A percentile compares a stretch with the other conserved stretches of the same genome.
phyloP scores from a whole-genome alignment of 2,888 invertebrate genomes.

The Portevinia maculata region DNA sequence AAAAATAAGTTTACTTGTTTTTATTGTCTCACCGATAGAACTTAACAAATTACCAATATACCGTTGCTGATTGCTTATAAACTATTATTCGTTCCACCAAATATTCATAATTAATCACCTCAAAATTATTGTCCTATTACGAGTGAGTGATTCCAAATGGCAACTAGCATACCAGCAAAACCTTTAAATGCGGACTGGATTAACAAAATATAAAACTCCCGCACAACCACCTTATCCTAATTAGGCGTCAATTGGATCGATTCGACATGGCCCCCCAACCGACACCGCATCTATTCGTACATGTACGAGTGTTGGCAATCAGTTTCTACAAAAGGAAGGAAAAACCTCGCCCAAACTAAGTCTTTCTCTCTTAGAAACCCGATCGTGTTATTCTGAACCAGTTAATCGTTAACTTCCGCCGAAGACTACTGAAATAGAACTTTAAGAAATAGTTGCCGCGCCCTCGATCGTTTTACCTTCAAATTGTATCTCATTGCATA shows the following conservation, averaged over 20 bases:
- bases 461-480: slow-evolving; percentile 15
- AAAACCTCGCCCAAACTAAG: slow-evolving; percentile 47
- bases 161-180: neutral
- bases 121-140: slow-evolving; percentile 41
- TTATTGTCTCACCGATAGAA: neutral
- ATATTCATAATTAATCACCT: slow-evolving; percentile 39
- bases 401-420: slow-evolving; percentile 68
- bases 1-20: slow-evolving; percentile 2
- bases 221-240: slow-evolving; percentile 25
- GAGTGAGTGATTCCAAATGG: slow-evolving; percentile 36
- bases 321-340: slow-evolving; percentile 13
- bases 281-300: slow-evolving; percentile 40
- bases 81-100: slow-evolving; percentile 6
- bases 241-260: slow-evolving; percentile 51
- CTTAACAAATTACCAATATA: slow-evolving; percentile 17
- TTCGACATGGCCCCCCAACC: slow-evolving; percentile 27
- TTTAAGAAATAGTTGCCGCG: too few species aligned
- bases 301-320: too few species aligned
- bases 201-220: slow-evolving; percentile 33
- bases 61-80: slow-evolving; percentile 1
- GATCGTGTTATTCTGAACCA: slow-evolving; percentile 58
- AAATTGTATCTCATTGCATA: slow-evolving; percentile 9
- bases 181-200: neutral
- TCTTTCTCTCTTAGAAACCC: too few species aligned
- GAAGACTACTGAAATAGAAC: neutral